A percentile compares a stretch with the other conserved stretches of the same genome.
Conservation (phyloP, 2,797 vertebrate genomes). For the Cyclura pinguis region DNA sequence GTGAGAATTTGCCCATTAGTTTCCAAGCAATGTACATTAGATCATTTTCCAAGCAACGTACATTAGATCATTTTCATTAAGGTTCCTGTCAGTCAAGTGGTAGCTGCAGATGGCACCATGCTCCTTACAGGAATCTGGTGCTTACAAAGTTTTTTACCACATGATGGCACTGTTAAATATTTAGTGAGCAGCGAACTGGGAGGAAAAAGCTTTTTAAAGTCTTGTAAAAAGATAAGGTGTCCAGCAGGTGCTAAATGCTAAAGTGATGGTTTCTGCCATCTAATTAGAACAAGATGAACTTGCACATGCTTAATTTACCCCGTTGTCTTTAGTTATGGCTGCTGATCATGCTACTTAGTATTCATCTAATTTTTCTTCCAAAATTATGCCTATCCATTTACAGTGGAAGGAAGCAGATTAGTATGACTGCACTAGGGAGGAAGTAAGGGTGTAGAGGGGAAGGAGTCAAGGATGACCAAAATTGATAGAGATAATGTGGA, state of each 20-base stretch:
- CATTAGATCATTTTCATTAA: neutral
- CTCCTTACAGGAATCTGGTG: neutral
- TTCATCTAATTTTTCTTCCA: neutral
- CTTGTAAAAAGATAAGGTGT: neutral
- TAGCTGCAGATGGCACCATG: neutral
- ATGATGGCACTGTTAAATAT: constrained; percentile 75
- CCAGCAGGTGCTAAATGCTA: neutral
- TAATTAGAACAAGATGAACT: constrained; percentile 7
- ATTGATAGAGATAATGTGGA: neutral
- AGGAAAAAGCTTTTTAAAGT: neutral
- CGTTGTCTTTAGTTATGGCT: neutral
- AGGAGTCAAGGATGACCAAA: too few species aligned
- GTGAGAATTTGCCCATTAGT: neutral
- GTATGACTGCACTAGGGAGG: neutral
- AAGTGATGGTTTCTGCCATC: neutral
- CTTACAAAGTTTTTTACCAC: constrained; percentile 48
- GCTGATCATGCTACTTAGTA: accelerated
- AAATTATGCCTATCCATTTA: neutral
- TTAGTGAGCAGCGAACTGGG: constrained; percentile 28
- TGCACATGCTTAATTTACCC: neutral
- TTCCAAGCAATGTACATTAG: neutral
- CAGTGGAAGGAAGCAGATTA: neutral
- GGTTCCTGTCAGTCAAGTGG: neutral
- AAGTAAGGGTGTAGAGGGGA: too few species aligned
- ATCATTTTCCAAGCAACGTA: neutral